Evolutionary conservation across 2,113 vertebrate species (phyloP).

Genomic region (Triplophysa siluroides): DNA sequence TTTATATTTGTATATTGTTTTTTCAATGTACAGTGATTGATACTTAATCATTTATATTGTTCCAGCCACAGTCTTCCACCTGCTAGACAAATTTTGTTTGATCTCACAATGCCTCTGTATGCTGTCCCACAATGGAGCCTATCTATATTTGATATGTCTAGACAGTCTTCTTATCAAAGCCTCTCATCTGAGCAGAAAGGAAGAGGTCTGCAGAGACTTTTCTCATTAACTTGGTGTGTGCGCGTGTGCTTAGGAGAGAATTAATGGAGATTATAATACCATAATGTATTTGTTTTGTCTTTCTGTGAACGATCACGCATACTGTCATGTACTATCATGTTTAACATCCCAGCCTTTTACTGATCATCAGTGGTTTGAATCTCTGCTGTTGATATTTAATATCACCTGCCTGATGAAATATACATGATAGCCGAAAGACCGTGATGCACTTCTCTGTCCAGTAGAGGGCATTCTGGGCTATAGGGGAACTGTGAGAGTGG

Average conservation of each 20-base stretch:
- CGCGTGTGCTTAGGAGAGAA: slow-evolving; percentile 8
- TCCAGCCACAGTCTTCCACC: slow-evolving; percentile 31
- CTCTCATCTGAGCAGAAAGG: slow-evolving; percentile 27
- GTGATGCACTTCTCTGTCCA: slow-evolving; percentile 10
- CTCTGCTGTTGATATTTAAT: background rate
- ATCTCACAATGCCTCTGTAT: slow-evolving; percentile 27
- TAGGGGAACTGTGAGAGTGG: background rate
- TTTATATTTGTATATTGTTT: slow-evolving; percentile 20
- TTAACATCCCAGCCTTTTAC: background rate
- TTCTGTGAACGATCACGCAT: background rate
- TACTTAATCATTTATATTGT: slow-evolving; percentile 10
- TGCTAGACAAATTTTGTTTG: slow-evolving; percentile 43
- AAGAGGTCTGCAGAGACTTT: slow-evolving; percentile 1
- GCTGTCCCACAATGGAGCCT: slow-evolving; percentile 30
- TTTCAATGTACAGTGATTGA: slow-evolving; percentile 11
- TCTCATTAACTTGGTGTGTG: slow-evolving; percentile 9
- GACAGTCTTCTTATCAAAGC: slow-evolving; percentile 48
- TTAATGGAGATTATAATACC: background rate
- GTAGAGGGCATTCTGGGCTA: slow-evolving; percentile 23
- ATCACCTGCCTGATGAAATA: background rate
- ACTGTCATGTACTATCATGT: background rate
- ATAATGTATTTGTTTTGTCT: background rate
- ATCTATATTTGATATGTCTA: slow-evolving; percentile 45
- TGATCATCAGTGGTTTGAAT: background rate
- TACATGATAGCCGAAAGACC: background rate